Evolutionary conservation across 2,113 vertebrate genomes (phyloP).

Genomic region (Patagioenas fasciata): DNA sequence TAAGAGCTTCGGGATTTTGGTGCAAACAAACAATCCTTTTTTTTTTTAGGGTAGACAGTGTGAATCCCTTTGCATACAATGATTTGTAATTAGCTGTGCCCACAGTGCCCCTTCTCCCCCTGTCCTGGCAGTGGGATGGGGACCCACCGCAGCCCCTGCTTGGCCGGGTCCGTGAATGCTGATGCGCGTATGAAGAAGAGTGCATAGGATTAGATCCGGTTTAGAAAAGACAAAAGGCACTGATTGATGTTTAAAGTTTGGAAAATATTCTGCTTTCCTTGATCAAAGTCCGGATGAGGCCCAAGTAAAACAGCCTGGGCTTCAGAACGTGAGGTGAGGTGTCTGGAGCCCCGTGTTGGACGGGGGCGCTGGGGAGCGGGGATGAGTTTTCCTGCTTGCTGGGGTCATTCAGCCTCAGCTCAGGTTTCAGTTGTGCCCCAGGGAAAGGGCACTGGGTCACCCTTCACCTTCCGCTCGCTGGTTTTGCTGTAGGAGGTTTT

Average conservation of each 20-base stretch:
- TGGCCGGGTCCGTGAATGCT: accelerated
- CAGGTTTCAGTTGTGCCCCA: not conserved
- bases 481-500: not conserved
- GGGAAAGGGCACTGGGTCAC: not conserved
- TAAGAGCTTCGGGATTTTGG: conserved; percentile 23
- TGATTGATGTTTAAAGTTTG: not conserved
- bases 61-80: not conserved
- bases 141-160: not conserved
- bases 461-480: not conserved
- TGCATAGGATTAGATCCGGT: accelerated
- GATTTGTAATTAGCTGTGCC: not conserved
- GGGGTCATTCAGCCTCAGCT: not conserved
- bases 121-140: accelerated
- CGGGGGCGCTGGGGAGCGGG: not conserved
- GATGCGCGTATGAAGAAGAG: not conserved
- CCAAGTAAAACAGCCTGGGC: not conserved
- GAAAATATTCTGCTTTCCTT: not conserved
- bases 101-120: not conserved
- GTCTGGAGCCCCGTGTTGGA: not conserved
- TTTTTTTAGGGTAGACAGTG: not conserved
- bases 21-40: not conserved
- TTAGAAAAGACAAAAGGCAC: not conserved
- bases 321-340: not conserved
- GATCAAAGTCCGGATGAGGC: not conserved
- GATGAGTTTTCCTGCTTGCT: not conserved